Conservation (phyloP, 2,888 invertebrate species). For the Yponomeuta malinellus region DNA sequence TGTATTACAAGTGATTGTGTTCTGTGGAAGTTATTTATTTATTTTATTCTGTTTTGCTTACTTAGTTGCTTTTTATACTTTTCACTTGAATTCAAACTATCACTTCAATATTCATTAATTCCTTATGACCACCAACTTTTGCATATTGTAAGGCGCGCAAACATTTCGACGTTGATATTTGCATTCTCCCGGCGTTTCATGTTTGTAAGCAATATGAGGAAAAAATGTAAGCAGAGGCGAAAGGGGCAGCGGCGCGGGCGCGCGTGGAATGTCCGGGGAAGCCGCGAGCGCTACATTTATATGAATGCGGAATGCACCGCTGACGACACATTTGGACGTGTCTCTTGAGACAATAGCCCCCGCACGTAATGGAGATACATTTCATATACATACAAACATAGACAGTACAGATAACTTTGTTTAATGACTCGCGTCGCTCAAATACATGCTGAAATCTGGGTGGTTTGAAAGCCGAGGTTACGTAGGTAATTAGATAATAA, state of each 20-base stretch:
- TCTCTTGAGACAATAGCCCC: neutral
- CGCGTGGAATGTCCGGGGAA: slow-evolving; percentile 34
- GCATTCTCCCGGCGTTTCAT: slow-evolving; percentile 32
- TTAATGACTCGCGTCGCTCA: no score
- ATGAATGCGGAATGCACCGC: neutral
- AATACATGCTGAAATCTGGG: no score
- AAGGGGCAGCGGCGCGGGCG: slow-evolving; percentile 24
- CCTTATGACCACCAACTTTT: no score
- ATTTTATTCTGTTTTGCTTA: no score
- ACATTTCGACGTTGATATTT: slow-evolving; percentile 24
- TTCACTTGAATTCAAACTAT: no score
- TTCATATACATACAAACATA: neutral
- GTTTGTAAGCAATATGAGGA: slow-evolving; percentile 57
- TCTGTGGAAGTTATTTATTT: no score
- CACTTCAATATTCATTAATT: no score
- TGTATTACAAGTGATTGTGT: no score
- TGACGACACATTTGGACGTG: neutral
- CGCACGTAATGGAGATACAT: neutral
- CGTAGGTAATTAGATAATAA: no score
- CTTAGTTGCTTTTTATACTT: no score
- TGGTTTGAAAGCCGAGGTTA: no score
- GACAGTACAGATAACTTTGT: neutral
- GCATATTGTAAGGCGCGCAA: neutral
- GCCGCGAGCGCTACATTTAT: neutral
- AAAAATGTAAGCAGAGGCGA: slow-evolving; percentile 49